phyloP scores from a whole-genome alignment of 2,113 vertebrate genomes.

The Arvicanthis niloticus region DNA sequence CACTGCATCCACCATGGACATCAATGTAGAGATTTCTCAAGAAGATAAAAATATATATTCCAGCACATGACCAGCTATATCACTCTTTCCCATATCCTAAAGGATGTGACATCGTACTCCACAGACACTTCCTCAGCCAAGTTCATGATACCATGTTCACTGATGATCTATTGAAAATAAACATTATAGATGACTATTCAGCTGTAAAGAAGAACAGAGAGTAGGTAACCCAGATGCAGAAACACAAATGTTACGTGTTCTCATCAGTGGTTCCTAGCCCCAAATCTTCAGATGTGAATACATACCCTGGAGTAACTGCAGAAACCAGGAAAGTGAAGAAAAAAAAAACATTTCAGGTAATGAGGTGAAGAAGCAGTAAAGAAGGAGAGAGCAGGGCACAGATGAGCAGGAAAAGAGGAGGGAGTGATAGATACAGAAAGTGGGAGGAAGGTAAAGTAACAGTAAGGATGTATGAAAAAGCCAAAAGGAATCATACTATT shows the following conservation, averaged over 20 bases:
- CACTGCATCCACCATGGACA: not conserved
- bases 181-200: not conserved
- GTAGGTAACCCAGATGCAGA: not conserved
- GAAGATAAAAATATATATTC: not conserved
- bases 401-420: not conserved
- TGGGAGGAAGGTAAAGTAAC: not conserved
- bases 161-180: not conserved
- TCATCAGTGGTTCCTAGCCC: not conserved
- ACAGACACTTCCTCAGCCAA: not conserved
- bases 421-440: not conserved
- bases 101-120: not conserved
- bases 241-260: not conserved
- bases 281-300: not conserved
- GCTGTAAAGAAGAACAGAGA: not conserved
- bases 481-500: not conserved
- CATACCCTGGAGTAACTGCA: not conserved
- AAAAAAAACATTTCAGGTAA: not conserved
- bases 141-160: too few relatives aligned
- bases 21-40: not conserved
- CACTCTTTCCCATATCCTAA: not conserved
- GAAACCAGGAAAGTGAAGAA: not conserved
- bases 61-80: not conserved
- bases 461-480: not conserved
- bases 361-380: not conserved
- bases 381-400: not conserved